A percentile compares a stretch with the other conserved stretches of the same genome.
Conservation (phyloP, 2,113 vertebrate species). For the Pomatostomus ruficeps region DNA sequence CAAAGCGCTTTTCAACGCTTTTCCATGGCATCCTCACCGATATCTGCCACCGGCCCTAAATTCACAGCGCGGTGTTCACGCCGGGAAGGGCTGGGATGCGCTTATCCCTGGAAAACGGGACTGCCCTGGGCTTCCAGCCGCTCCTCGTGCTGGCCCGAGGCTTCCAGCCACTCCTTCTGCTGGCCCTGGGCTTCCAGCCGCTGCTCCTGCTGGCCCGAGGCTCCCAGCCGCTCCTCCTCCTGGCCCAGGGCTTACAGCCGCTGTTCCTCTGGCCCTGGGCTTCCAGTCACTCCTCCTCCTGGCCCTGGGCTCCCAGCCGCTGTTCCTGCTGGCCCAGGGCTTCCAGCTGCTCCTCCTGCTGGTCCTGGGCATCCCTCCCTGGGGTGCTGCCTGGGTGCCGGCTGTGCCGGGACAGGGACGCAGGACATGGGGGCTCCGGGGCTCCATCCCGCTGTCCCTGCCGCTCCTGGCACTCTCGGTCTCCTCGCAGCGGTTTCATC, state of each 20-base stretch:
- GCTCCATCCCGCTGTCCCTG: not conserved
- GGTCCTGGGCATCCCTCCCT: too few species aligned
- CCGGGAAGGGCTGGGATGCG: rapidly evolving
- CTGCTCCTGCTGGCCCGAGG: not conserved
- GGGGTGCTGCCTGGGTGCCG: too few species aligned
- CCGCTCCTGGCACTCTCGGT: not conserved
- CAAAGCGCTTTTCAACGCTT: not conserved
- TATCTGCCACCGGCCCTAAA: not conserved
- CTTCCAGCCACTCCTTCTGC: not conserved
- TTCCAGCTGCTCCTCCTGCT: too few species aligned
- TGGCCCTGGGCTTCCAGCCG: not conserved
- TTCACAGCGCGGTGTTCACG: not conserved
- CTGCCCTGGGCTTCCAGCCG: not conserved
- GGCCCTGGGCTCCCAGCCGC: not conserved
- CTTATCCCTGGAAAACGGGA: not conserved
- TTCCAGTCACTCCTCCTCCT: not conserved
- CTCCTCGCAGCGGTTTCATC: not conserved
- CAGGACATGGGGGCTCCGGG: not conserved
- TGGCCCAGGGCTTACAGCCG: too few species aligned
- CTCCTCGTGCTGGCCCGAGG: not conserved
- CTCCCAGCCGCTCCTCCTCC: too few species aligned
- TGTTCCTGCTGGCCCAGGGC: not conserved
- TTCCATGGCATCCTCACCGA: not conserved
- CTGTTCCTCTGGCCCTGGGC: too few species aligned
- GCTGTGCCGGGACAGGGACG: not conserved